phyloP scores from a whole-genome alignment of 2,888 invertebrate genomes.

The Sphaerophoria rueppellii region DNA sequence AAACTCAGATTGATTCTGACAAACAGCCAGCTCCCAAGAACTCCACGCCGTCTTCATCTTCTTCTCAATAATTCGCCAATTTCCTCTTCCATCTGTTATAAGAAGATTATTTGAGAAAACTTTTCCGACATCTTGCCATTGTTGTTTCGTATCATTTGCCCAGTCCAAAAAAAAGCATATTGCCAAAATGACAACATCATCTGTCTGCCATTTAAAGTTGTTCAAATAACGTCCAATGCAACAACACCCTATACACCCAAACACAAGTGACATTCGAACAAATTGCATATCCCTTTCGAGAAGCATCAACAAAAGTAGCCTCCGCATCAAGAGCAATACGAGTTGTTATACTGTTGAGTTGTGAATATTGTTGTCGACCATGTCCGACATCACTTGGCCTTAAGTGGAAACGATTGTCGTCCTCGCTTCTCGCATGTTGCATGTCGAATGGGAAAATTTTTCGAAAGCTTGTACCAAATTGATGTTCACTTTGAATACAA shows the following conservation, averaged over 20 bases:
- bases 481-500: conserved; percentile 54
- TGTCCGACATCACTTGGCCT: conserved; percentile 72
- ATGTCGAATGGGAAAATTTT: not conserved
- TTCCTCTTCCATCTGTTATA: not conserved
- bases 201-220: conserved; percentile 3
- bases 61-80: conserved; percentile 42
- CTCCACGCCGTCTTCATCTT: not conserved
- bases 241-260: conserved; percentile 16
- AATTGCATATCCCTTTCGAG: conserved; percentile 64
- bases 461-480: conserved; percentile 28
- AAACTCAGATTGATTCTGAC: too few species aligned
- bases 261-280: conserved; percentile 66
- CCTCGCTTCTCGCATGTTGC: conserved; percentile 11
- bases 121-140: conserved; percentile 21
- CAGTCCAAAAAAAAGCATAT: not conserved
- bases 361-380: conserved; percentile 69
- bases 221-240: conserved; percentile 4
- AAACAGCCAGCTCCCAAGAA: not conserved
- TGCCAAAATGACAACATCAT: conserved; percentile 27
- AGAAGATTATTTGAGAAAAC: conserved; percentile 4
- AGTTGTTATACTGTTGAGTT: conserved; percentile 5
- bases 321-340: not conserved
- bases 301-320: not conserved
- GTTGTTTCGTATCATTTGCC: conserved; percentile 5
- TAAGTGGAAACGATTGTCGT: conserved; percentile 71